Base-by-base conservation (phyloP, 2,113 vertebrate genomes). In the Pelobates fuscus region DNA sequence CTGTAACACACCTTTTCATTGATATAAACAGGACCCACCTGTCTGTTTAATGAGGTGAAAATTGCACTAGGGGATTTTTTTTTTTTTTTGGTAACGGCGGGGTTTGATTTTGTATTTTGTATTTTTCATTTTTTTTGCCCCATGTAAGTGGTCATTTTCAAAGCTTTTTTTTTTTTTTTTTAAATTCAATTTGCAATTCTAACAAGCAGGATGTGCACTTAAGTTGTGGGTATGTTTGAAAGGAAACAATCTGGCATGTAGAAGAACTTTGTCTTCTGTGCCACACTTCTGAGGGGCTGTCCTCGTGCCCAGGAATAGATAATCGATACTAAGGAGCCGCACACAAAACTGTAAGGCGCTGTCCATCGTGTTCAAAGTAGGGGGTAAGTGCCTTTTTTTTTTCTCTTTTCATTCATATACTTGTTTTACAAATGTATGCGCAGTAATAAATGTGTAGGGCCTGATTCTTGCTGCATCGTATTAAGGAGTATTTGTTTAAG, bases 191-290 rank as follows among this genome's bases (percentile, higher is more conserved):
- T 64, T 37, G 32, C 5, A 10, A 37, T 37, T 37, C 10, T 72
- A 82, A 83, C 83, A 89, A 84, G 84, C 91, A 97, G 92, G 88
- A 97, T 98, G 96, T 95, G 88, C 90, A 85, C 91, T 87, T 98
- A 88, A 94, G 87, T 90, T 89, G 84, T 81, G 82, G 44, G 82
- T 81, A 82, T 78, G 85, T 15, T 66, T 26, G 14, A 14, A 23
- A 30, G 21, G 12, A 17, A 20, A 20, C 49, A 26, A 2, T 14
- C 72, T 67, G 72, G 62, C 71, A 75, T 67, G 71, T 67, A 75
- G 63, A 44, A 67, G n/a, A 8, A 8, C 54, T 52, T 52, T 32
- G 14, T 58, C 26, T 23, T 21, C 62, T 63, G 37, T 46, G 26
- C 63, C 52, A 29, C 32, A 12, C 24, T 66, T 46, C 21, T n/a